Evolutionary conservation across 2,797 vertebrate species (phyloP).

Genomic region (Sebastes taczanowskii): DNA sequence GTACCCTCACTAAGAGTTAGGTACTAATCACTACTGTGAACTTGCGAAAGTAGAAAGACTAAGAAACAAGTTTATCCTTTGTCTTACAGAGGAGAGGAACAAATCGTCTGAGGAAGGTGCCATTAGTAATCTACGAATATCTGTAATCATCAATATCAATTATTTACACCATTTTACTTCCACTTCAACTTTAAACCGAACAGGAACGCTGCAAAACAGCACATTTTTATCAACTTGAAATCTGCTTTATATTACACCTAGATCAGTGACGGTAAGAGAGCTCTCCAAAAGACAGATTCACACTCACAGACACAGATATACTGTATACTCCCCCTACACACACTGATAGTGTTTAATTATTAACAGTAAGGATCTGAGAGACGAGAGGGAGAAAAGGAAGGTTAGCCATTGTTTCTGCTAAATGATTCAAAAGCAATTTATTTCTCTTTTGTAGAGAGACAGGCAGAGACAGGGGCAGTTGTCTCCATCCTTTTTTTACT

Average conservation of each 20-base stretch:
- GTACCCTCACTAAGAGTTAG: neutral
- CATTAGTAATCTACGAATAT: neutral
- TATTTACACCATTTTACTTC: neutral
- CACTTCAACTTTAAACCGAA: neutral
- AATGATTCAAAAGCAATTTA: slow-evolving; percentile 66
- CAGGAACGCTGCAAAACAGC: neutral
- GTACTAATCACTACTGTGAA: neutral
- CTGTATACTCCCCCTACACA: slow-evolving; percentile 24
- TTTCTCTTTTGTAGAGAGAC: slow-evolving; percentile 48
- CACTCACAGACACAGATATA: neutral
- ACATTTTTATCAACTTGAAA: neutral
- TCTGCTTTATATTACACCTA: neutral
- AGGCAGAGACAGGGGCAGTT: slow-evolving; percentile 8
- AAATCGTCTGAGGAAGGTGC: neutral
- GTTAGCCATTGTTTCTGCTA: slow-evolving; percentile 58
- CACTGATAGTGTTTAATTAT: slow-evolving; percentile 53
- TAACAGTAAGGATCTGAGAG: slow-evolving; percentile 45
- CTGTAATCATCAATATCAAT: neutral
- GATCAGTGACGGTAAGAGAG: slow-evolving; percentile 13
- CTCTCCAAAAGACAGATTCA: slow-evolving; percentile 11
- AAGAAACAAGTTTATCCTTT: neutral
- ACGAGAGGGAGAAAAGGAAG: slow-evolving; percentile 28
- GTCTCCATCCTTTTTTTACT: neutral
- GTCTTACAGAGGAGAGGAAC: neutral
- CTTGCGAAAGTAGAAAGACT: neutral